These are phyloP conservation scores for Cryptocheilus praepositus DNA, from an alignment of 2,888 invertebrate genomes.

Conservation along the genomic window DNA sequence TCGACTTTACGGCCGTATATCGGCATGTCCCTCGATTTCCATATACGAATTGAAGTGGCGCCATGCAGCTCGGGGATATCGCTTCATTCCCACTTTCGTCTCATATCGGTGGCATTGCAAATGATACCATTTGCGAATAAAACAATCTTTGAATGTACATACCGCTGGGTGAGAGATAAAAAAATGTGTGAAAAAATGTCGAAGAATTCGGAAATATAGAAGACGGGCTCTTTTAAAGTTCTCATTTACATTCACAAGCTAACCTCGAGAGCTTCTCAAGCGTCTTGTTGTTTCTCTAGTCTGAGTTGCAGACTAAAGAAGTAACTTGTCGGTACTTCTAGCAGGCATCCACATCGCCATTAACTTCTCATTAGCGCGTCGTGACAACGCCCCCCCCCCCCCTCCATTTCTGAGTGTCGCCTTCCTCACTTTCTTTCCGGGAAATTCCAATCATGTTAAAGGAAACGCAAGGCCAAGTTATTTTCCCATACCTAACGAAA, in stretches of 20 bases:
- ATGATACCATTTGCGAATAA: too few relatives aligned
- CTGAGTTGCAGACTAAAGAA: neutral
- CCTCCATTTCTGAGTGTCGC: too few relatives aligned
- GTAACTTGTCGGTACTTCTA: slow-evolving; percentile 29
- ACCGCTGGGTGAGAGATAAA: too few relatives aligned
- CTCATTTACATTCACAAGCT: too few relatives aligned
- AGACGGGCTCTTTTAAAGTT: too few relatives aligned
- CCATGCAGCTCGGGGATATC: slow-evolving; percentile 38
- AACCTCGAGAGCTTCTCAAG: too few relatives aligned
- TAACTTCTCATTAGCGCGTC: slow-evolving; percentile 61
- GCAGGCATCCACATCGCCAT: slow-evolving; percentile 46
- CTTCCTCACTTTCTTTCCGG: slow-evolving; percentile 9
- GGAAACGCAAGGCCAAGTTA: slow-evolving; percentile 17
- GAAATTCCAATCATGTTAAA: neutral
- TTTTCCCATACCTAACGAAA: too few relatives aligned
- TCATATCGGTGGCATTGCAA: slow-evolving; percentile 4
- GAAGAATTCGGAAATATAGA: too few relatives aligned
- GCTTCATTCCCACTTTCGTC: slow-evolving; percentile 35
- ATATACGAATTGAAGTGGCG: slow-evolving; percentile 58
- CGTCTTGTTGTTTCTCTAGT: neutral
- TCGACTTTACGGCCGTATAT: too few relatives aligned
- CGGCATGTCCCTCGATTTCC: slow-evolving; percentile 51
- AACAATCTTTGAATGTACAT: too few relatives aligned
- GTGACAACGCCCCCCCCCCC: slow-evolving; percentile 7
- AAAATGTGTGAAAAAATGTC: too few relatives aligned